Evolutionary conservation across 2,888 invertebrate genomes (phyloP), one percentile per base, ranked within the genome.

Genomic region (Lacanobia oleracea): DNA sequence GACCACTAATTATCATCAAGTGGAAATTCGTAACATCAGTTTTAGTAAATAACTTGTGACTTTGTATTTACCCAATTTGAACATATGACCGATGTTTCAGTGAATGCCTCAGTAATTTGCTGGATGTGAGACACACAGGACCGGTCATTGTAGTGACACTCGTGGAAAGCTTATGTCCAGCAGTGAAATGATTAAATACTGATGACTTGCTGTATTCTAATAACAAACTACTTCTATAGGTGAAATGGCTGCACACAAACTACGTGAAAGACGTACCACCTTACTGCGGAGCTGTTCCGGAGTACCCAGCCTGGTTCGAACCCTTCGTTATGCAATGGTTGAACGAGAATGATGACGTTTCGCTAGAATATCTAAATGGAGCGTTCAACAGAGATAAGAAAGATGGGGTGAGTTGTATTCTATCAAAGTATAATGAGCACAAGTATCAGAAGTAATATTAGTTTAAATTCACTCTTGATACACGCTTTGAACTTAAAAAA

Each of bases 321-420:
- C 99, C 99, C n/a, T 99, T 99, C 94, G 99, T 99, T 57, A 99
- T 99, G 99, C 99, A 99, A 93, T 99, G 99, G 99, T 97, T 99
- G 54, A 99, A 99, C 91, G 99, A 99, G 93, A 99, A 99, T 92
- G 99, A 99, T 91, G 99, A 99, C 88, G 99, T 99, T 1, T 99
- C 99, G 0, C 96, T 99, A 90, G 99, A 99, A 94, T 99, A 99
- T 95, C 97, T 99, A 83, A 98, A 99, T 92, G 99, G 99, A 94
- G 99, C 99, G 87, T 99, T 99, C 94, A 99, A 98, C 93, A 97
- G 99, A 93, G 99, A 99, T 96, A 98, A 98, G 94, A 98, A 98
- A 94, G 99, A 99, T 93, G 98, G 98, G 96, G 99, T 99, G 94
- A 96, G 27, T 33, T 23, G 8, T 18, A 48, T 18, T 48, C 48